Conservation (phyloP, 2,797 vertebrate genomes). For the Buceros bicornis region DNA sequence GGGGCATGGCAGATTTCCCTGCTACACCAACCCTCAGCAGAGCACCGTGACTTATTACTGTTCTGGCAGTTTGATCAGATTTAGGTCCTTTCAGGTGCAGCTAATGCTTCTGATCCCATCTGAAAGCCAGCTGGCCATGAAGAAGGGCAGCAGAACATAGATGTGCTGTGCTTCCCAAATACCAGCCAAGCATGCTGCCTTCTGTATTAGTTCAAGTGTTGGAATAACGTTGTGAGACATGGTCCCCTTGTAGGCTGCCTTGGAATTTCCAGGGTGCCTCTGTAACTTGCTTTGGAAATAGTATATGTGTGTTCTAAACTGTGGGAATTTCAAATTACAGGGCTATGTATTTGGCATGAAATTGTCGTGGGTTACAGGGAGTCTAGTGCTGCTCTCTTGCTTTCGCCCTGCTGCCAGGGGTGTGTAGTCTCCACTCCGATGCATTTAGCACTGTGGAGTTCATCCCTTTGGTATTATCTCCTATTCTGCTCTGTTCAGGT, state of each 20-base stretch:
- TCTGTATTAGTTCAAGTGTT: neutral
- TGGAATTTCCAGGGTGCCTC: slow-evolving; percentile 19
- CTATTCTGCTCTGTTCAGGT: neutral
- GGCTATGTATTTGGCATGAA: slow-evolving; percentile 1
- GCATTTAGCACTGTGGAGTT: neutral
- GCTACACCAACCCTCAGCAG: neutral
- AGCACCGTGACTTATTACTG: neutral
- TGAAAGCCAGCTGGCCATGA: neutral
- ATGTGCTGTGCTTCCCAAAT: neutral
- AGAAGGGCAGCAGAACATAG: neutral
- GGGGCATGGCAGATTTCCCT: neutral
- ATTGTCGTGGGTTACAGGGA: neutral
- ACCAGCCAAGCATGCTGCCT: neutral
- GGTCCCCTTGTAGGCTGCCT: neutral
- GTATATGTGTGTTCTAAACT: neutral
- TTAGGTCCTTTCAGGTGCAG: neutral
- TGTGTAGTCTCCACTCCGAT: neutral
- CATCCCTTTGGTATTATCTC: neutral
- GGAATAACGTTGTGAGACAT: neutral
- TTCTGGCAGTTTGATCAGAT: neutral
- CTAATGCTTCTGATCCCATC: neutral
- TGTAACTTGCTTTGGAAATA: slow-evolving; percentile 18
- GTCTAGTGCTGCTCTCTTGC: neutral
- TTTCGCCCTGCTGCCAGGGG: neutral
- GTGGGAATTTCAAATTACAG: neutral